phyloP scores from a whole-genome alignment of 2,888 invertebrate species.

The Machimus rusticus region DNA sequence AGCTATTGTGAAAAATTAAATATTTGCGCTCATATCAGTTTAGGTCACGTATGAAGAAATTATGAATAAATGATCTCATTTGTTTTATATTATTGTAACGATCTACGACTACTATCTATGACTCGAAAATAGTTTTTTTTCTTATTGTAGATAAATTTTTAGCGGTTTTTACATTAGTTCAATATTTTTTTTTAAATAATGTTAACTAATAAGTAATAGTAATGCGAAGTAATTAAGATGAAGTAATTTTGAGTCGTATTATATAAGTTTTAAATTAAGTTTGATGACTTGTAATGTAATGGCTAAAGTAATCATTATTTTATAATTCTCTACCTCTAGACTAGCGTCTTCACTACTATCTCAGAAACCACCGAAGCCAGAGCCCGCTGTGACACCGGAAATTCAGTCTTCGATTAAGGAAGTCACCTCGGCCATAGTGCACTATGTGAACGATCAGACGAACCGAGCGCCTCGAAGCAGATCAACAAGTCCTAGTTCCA shows the following conservation, averaged over 20 bases:
- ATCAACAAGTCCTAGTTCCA: constrained; percentile 62
- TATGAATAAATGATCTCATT: background rate
- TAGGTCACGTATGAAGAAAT: background rate
- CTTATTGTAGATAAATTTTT: background rate
- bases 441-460: constrained; percentile 83
- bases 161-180: too few relatives aligned
- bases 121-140: background rate
- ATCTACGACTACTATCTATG: background rate
- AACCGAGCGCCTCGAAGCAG: constrained; percentile 64
- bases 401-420: constrained; percentile 89
- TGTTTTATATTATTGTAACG: background rate
- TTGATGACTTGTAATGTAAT: too few relatives aligned
- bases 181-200: too few relatives aligned
- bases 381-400: constrained; percentile 65
- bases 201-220: too few relatives aligned
- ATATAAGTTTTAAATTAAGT: too few relatives aligned
- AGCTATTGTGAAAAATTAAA: too few relatives aligned
- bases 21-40: background rate
- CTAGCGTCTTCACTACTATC: constrained; percentile 73
- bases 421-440: constrained; percentile 91
- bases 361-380: constrained; percentile 64
- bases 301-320: too few relatives aligned
- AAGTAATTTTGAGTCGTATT: too few relatives aligned
- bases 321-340: constrained; percentile 57
- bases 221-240: too few relatives aligned